These are phyloP conservation scores for Saxicola maurus DNA, from an alignment of 2,797 vertebrate species.

Conservation along the genomic window DNA sequence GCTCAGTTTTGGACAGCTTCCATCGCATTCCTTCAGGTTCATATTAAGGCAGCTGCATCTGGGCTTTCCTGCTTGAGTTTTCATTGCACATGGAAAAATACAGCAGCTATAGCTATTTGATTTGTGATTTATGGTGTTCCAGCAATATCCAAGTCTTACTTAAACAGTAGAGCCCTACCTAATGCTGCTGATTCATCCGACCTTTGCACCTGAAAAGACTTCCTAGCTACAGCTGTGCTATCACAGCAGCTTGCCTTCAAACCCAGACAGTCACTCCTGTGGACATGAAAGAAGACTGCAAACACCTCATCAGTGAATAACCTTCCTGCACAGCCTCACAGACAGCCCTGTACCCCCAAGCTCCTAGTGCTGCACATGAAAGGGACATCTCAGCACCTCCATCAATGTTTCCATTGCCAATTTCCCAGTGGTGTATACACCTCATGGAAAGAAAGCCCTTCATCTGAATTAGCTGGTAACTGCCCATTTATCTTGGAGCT, in stretches of 20 bases:
- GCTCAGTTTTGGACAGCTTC: not conserved
- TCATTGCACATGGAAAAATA: not conserved
- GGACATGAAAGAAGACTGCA: not conserved
- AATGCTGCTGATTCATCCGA: not conserved
- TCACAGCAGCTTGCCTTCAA: not conserved
- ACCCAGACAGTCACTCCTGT: not conserved
- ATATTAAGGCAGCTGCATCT: not conserved
- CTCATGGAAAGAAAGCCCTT: not conserved
- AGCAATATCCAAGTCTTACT: not conserved
- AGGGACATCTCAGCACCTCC: not conserved
- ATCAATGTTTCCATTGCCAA: not conserved
- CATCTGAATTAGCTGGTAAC: not conserved
- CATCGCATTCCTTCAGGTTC: not conserved
- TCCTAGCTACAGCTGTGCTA: not conserved
- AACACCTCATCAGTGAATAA: conserved; percentile 3
- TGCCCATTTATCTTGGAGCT: not conserved
- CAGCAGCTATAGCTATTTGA: not conserved
- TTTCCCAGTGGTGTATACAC: not conserved
- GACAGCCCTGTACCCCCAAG: not conserved
- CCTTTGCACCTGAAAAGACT: not conserved
- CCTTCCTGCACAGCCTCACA: not conserved
- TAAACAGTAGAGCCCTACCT: not conserved
- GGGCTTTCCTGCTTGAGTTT: not conserved
- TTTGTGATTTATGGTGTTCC: not conserved
- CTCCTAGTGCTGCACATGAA: not conserved